Base-by-base conservation (phyloP, 2,888 invertebrate genomes). In the Polydesmus complanatus region DNA sequence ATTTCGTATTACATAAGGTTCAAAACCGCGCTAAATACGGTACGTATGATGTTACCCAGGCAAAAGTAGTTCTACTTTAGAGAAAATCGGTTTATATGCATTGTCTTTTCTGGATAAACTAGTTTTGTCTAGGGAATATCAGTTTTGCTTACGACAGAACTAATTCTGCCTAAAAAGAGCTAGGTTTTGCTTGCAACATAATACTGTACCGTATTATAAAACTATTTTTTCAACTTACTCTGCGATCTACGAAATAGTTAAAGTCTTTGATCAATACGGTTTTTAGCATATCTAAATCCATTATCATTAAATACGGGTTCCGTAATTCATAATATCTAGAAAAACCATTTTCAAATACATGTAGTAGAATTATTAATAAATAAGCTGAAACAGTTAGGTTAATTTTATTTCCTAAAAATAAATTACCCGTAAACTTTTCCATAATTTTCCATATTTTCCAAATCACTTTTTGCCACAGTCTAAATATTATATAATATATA, bases 211-310 rank as follows among this genome's bases (percentile, higher is more conserved):
- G n/a, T 8, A 18, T 26, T 3, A 27, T 2, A 53, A 53, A 53
- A 26, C 25, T 26, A 23, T 1, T n/a, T 18, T 53, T 2, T 53
- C n/a, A n/a, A n/a, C 18, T 25, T 56, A 56, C 56, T 47, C 56
- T 56, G 27, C 56, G 27, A 23, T 56, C 48, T 47, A 47, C 25
- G 56, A 56, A 56, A 50, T 51, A 22, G 11, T 58, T 25, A 51
- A 48, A 50, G 19, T 50, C 51, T 51, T 58, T 58, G 5, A 58
- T 51, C 1, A 47, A 37, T 19, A 58, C 27, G 8, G 48, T 23
- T 25, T 58, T 58, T 14, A 58, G 48, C 11, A 58, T n/a, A 50
- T 58, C 51, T 51, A 51, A 19, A 21, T 58, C 58, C n/a, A 22
- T 27, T 25, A 58, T 51, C 25, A 58, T 19, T 50, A 58, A 14